Evolutionary conservation across 2,797 vertebrate genomes (phyloP), one percentile per base, ranked within the genome.

Genomic region (Coccyzus lansbergi): DNA sequence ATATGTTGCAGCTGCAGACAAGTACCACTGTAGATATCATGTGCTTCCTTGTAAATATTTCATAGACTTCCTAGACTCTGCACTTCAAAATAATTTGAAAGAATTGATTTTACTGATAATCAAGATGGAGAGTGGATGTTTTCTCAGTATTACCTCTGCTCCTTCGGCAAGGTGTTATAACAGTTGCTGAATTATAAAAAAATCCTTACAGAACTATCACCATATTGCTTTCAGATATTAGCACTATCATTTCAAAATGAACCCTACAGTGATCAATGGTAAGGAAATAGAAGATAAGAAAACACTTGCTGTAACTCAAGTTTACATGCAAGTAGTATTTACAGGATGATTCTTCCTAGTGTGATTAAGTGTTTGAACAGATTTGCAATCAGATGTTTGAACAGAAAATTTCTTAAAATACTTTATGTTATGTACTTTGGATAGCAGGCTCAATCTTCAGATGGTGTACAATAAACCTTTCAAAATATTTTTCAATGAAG

Each of bases 1-100:
- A 98, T 98, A 98, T 98, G 98, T 88, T 98, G 60, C 75, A 97
- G 96, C 97, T 94, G 95, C 96, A 97, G 96, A 88, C 81, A 95
- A 97, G 96, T 97, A 95, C 96, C 49, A 40, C 89, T 94, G 60
- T 81, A 97, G 96, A 92, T 84, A 89, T 38, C 60, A 94, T 88
- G 74, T 52, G 86, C 78, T 96, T 96, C 95, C 97, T 98, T 40
- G 89, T 98, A 97, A 98, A 98, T 98, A 97, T 97, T 98, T 97
- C 92, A 96, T 96, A 76, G 87, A 85, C 86, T 96, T 97, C 76
- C 96, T 95, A 77, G 88, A 89, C 91, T 77, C 88, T 93, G 44
- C 14, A 59, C 91, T 97, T 97, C 85, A 96, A 91, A 97, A 97
- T 95, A 97, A 96, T 97, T 95, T 90, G 49, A 96, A 97, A 94